A percentile compares a stretch with the other conserved stretches of the same genome.
These are phyloP conservation scores for Adelosebastes latens DNA, from an alignment of 2,797 vertebrate species.

Conservation along the genomic window DNA sequence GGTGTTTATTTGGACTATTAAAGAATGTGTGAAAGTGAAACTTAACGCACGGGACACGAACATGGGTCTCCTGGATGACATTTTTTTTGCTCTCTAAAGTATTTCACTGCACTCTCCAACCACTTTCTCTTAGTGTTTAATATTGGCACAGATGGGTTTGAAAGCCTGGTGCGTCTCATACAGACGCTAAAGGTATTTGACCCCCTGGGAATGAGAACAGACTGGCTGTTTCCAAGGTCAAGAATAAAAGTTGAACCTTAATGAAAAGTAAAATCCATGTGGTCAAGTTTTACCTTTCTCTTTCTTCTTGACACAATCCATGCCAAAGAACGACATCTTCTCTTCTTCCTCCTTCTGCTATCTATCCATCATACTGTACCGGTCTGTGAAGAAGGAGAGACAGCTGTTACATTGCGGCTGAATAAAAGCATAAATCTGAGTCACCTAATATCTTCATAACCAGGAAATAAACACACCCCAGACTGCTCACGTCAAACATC, in stretches of 20 bases:
- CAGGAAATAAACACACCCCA: background rate
- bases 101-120: too few relatives aligned
- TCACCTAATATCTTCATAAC: background rate
- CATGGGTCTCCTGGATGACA: too few relatives aligned
- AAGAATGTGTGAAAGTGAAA: background rate
- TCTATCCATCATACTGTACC: slow-evolving; percentile 51
- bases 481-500: background rate
- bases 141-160: too few relatives aligned
- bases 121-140: too few relatives aligned
- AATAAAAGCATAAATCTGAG: background rate
- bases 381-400: slow-evolving; percentile 37
- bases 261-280: background rate
- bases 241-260: background rate
- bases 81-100: too few relatives aligned
- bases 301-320: slow-evolving; percentile 68
- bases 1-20: background rate
- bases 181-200: too few relatives aligned
- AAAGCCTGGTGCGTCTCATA: too few relatives aligned
- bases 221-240: background rate
- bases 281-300: slow-evolving; percentile 56
- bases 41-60: too few relatives aligned
- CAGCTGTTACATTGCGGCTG: background rate
- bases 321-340: slow-evolving; percentile 78
- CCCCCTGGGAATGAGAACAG: background rate
- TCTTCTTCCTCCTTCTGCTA: slow-evolving; percentile 55